Conservation (phyloP, 23 tunicate species). For the Corella eumyota region DNA sequence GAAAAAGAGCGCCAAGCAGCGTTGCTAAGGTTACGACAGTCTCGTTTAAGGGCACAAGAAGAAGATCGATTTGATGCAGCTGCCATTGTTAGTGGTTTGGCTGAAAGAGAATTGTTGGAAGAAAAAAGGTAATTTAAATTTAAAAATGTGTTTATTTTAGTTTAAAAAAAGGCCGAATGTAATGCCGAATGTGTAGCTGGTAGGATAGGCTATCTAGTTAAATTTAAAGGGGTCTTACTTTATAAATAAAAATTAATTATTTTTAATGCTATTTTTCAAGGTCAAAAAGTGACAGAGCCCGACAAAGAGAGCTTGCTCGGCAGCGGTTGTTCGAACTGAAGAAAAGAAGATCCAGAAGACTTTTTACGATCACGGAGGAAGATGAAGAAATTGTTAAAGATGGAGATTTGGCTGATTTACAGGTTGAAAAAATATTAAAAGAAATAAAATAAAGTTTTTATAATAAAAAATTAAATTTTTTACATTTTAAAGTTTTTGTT, state of each 20-base stretch:
- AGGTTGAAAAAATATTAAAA: constrained; percentile 22
- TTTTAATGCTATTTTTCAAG: constrained; percentile 10
- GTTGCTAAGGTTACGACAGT: constrained; percentile 44
- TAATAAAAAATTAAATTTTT: neutral
- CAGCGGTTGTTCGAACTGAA: constrained; percentile 49
- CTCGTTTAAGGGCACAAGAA: constrained; percentile 27
- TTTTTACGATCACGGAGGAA: constrained; percentile 23
- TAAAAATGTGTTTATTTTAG: neutral
- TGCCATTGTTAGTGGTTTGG: constrained; percentile 51
- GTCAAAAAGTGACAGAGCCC: constrained; percentile 52
- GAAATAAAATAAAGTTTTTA: neutral
- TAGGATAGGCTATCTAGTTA: neutral
- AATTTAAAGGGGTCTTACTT: neutral
- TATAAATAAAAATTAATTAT: neutral
- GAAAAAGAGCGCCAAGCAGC: constrained; percentile 85
- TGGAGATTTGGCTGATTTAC: constrained; percentile 28
- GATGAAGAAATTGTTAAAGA: constrained; percentile 43
- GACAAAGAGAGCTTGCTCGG: constrained; percentile 64
- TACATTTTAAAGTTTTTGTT: neutral
- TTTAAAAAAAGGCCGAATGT: neutral
- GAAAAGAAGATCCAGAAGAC: constrained; percentile 15
- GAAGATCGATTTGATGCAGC: constrained; percentile 82
- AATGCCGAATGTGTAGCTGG: neutral
- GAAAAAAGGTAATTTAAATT: constrained; percentile 27
- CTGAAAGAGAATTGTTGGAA: constrained; percentile 27